Evolutionary conservation across 1,140 invertebrate species (phyloP).

Genomic region (Cryptotermes secundus): DNA sequence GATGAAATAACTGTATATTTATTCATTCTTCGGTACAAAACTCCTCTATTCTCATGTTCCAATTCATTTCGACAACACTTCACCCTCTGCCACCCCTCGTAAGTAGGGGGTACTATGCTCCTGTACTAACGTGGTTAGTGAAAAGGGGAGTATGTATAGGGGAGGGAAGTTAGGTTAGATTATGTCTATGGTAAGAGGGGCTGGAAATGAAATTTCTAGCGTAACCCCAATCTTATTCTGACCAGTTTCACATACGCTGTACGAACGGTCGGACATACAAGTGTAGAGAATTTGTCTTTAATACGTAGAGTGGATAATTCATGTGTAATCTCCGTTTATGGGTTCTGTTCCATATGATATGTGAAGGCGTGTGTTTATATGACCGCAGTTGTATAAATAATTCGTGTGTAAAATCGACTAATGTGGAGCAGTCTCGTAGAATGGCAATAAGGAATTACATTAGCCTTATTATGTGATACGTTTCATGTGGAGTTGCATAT

Average conservation of each 20-base stretch:
- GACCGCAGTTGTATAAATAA: too few relatives aligned
- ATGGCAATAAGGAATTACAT: too few relatives aligned
- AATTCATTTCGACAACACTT: not conserved
- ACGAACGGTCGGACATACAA: not conserved
- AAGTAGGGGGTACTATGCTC: not conserved
- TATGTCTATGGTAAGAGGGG: not conserved
- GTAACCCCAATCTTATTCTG: conserved; percentile 11
- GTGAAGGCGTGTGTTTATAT: too few relatives aligned
- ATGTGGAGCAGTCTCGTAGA: too few relatives aligned
- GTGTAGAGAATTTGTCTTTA: too few relatives aligned
- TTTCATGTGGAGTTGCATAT: too few relatives aligned
- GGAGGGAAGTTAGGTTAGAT: not conserved
- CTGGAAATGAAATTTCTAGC: not conserved
- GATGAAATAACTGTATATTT: not conserved
- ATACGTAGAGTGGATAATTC: too few relatives aligned
- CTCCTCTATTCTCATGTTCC: not conserved
- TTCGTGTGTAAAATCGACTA: too few relatives aligned
- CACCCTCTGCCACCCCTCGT: not conserved
- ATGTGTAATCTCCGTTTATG: too few relatives aligned
- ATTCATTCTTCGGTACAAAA: not conserved
- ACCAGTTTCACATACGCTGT: not conserved
- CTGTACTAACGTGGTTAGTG: not conserved
- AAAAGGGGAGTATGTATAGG: not conserved
- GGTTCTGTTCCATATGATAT: too few relatives aligned
- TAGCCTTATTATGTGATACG: too few relatives aligned